Conservation (phyloP, 2,113 vertebrate genomes). For the Saguinus imperator region DNA sequence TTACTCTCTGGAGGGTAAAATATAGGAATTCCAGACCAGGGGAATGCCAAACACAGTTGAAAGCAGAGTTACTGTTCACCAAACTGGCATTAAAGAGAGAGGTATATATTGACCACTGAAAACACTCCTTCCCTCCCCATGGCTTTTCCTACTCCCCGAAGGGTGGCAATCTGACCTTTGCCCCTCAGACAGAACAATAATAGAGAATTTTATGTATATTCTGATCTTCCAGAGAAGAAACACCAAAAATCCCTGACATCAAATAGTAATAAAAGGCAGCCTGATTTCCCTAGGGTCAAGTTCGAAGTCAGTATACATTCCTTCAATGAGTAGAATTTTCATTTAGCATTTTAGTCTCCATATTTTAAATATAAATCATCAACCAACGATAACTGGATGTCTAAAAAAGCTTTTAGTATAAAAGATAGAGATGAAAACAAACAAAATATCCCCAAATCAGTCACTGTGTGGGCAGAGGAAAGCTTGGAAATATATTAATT, state of each 20-base stretch:
- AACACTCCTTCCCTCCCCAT: not conserved
- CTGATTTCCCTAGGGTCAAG: not conserved
- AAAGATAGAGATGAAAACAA: constrained; percentile 25
- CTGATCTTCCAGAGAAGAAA: not conserved
- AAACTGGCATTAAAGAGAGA: not conserved
- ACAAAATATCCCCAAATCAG: not conserved
- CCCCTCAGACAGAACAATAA: not conserved
- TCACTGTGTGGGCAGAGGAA: not conserved
- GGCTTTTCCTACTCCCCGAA: not conserved
- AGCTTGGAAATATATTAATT: constrained; percentile 2
- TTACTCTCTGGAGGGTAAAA: not conserved
- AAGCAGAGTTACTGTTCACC: not conserved
- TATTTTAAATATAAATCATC: constrained; percentile 5
- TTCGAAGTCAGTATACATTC: not conserved
- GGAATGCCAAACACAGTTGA: not conserved
- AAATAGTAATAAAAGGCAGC: not conserved
- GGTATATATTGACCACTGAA: not conserved
- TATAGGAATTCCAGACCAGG: not conserved
- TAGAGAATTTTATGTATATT: not conserved
- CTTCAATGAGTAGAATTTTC: not conserved
- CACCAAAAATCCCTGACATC: not conserved
- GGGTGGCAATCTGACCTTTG: not conserved
- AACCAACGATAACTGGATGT: not conserved
- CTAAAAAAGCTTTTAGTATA: not conserved
- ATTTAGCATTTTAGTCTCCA: not conserved